Percentiles rank a stretch among this genome's conserved stretches.
Evolutionary conservation across 2,113 vertebrate species (phyloP).

Genomic region (Cyprinodon brontotheroides): DNA sequence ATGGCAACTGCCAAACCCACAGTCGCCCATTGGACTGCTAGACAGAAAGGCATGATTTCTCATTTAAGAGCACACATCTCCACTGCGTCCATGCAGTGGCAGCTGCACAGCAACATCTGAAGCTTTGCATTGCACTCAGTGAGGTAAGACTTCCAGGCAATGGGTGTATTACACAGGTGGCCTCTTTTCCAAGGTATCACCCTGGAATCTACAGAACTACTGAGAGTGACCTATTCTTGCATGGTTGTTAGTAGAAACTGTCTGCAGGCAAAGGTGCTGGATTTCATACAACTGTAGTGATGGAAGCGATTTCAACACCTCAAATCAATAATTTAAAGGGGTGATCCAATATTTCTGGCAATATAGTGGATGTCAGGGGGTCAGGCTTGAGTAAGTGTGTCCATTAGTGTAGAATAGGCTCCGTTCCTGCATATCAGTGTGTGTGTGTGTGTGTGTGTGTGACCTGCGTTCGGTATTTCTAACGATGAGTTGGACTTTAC

Average conservation of each 20-base stretch:
- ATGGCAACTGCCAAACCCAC: neutral
- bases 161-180: too few relatives aligned
- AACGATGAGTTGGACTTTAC: conserved; percentile 53
- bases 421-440: neutral
- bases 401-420: neutral
- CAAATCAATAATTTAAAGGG: neutral
- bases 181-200: too few relatives aligned
- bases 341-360: neutral
- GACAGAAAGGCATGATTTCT: neutral
- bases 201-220: neutral
- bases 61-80: neutral
- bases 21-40: neutral
- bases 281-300: neutral
- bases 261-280: neutral
- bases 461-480: conserved; percentile 22
- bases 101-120: neutral
- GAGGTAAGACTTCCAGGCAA: neutral
- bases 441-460: neutral
- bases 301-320: neutral
- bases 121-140: neutral
- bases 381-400: neutral
- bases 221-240: neutral
- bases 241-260: neutral
- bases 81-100: neutral
- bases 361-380: neutral